Conservation (phyloP, 1,140 invertebrate species). For the Chironomus striatipennis region DNA sequence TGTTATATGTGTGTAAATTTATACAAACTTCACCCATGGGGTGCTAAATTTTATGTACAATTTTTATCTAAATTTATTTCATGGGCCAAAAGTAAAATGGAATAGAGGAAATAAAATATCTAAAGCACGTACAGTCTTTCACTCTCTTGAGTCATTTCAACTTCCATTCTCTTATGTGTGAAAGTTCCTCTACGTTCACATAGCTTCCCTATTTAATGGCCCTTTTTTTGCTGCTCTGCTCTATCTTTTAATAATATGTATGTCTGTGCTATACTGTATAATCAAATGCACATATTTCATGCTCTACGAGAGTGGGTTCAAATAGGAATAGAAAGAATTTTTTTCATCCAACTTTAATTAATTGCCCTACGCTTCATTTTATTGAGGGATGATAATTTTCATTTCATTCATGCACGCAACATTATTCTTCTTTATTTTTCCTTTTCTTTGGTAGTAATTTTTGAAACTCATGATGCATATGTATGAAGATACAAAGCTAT, state of each 20-base stretch:
- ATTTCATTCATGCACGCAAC: background rate
- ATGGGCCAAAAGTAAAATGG: background rate
- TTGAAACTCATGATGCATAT: no score
- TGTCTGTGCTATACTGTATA: background rate
- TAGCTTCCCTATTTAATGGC: background rate
- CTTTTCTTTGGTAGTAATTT: no score
- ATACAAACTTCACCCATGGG: background rate
- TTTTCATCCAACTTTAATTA: background rate
- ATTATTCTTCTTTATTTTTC: no score
- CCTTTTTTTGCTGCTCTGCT: background rate
- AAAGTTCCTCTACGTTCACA: background rate
- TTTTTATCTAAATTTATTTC: slow-evolving; percentile 18
- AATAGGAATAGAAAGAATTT: no score
- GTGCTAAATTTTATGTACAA: slow-evolving; percentile 13
- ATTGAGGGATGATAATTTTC: background rate
- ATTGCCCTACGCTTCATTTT: background rate
- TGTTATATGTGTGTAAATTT: no score
- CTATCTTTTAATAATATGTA: background rate
- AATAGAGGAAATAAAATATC: background rate
- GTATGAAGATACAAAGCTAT: background rate
- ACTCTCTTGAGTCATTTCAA: background rate
- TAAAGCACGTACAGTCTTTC: background rate
- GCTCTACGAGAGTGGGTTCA: background rate
- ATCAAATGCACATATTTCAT: slow-evolving; percentile 14
- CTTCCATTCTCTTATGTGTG: background rate